Evolutionary conservation across 2,797 vertebrate species (phyloP).

Genomic region (Myotis vivesi): DNA sequence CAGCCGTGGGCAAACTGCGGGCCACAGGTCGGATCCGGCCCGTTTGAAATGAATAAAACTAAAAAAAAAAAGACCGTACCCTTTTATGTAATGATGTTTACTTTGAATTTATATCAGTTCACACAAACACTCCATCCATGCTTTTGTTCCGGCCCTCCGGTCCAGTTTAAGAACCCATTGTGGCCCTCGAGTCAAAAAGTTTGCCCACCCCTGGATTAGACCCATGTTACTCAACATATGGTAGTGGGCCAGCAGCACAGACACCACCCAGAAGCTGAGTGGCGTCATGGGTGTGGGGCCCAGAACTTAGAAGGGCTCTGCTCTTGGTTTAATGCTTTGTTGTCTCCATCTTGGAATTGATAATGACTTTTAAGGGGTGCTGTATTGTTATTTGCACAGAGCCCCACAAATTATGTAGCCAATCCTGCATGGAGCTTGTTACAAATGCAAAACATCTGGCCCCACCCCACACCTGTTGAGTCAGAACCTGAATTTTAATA

Average conservation of each 20-base stretch:
- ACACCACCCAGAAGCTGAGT: rapidly evolving
- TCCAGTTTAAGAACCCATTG: too few relatives aligned
- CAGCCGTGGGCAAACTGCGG: too few relatives aligned
- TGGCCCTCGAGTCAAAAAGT: too few relatives aligned
- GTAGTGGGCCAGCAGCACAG: neutral
- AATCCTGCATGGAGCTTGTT: neutral
- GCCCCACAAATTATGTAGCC: neutral
- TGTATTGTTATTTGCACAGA: neutral
- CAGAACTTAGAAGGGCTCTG: neutral
- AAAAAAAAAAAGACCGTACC: too few relatives aligned
- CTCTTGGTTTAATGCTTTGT: neutral
- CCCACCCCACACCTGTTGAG: too few relatives aligned
- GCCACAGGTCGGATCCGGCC: too few relatives aligned
- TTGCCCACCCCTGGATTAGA: neutral
- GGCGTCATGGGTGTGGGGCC: too few relatives aligned
- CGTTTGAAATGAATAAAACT: too few relatives aligned
- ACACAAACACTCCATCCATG: too few relatives aligned
- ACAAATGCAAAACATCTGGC: neutral
- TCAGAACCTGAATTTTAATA: neutral
- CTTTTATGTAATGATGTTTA: too few relatives aligned
- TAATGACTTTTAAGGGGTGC: neutral
- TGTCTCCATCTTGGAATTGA: neutral
- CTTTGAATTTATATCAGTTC: too few relatives aligned
- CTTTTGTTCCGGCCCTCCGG: too few relatives aligned
- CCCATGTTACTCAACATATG: neutral